Conservation (phyloP, 2,797 vertebrate species). For the Pipistrellus kuhlii region DNA sequence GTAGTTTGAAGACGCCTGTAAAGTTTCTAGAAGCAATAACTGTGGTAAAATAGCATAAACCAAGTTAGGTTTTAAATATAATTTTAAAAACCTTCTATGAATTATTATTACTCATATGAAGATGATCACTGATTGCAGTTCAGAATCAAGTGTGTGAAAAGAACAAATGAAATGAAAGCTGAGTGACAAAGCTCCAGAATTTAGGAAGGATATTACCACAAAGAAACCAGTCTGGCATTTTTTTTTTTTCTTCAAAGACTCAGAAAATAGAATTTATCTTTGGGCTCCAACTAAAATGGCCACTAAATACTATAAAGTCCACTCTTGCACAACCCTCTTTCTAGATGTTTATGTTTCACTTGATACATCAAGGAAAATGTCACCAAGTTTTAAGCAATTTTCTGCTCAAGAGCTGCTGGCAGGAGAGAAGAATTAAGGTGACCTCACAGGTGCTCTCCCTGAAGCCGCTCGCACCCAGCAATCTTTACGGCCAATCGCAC, state of each 20-base stretch:
- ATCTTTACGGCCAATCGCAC: background rate
- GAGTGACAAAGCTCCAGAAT: background rate
- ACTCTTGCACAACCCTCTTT: background rate
- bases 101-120: constrained; percentile 12
- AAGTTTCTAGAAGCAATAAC: background rate
- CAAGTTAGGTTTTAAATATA: background rate
- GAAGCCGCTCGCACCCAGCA: background rate
- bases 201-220: background rate
- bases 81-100: background rate
- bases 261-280: constrained; percentile 1
- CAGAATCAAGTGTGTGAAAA: constrained; percentile 17
- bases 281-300: background rate
- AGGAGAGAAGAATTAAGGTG: constrained; percentile 24
- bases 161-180: constrained; percentile 5
- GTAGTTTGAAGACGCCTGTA: no score
- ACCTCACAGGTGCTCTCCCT: background rate
- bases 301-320: background rate
- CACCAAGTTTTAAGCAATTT: constrained; percentile 27
- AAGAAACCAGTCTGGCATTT: background rate
- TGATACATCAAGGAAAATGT: background rate
- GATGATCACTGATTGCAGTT: background rate
- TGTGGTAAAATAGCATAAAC: constrained; percentile 11
- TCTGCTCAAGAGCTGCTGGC: background rate
- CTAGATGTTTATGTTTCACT: constrained; percentile 5
- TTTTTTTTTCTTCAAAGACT: background rate